Evolutionary conservation across 2,888 invertebrate genomes (phyloP), one percentile per base, ranked within the genome.

Genomic region (Entomobrya proxima): DNA sequence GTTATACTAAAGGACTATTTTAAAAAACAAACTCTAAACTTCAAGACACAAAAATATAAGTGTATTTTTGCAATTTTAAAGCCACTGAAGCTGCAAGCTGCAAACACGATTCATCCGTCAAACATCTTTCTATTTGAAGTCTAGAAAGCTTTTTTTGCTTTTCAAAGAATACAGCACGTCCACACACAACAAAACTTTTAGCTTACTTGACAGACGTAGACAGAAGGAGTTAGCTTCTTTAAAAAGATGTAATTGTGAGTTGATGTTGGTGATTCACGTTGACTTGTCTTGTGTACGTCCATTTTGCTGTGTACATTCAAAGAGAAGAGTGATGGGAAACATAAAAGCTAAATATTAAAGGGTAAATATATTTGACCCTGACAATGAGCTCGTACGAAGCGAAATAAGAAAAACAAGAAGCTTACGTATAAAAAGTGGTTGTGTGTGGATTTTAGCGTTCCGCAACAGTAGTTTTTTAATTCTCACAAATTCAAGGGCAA

Each of bases 341-440:
- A 61, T 21, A 37, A 64, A 9, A 37, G 61, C 64, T 64, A 64
- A 47, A 47, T 47, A 44, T 30, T 27, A 72, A 72, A 44, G 72
- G 72, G 40, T 47, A 47, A 72, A 72, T 72, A n/a, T n/a, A 72
- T 72, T 72, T 72, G 72, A 72, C 72, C 72, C 72, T 72, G 72
- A 15, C 72, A 72, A 47, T 72, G 72, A 44, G 47, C 47, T 72
- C 47, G 13, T 24, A 21, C 18, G 50, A 18, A 55, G 18, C 9
- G 27, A 27, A 15, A 27, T 4, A 27, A 55, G 27, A 5, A 47
- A 55, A 24, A 50, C 58, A 61, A 32, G 58, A 32, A 30, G n/a
- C n/a, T n/a, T 61, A 32, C n/a, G 24, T 32, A 64, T 32, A 64
- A 64, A 64, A 64, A 64, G 35, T 35, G 32, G 64, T 1, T 32